These are phyloP conservation scores for Brachionus koreanus DNA, from an alignment of 1,140 invertebrate genomes.

Conservation along the genomic window DNA sequence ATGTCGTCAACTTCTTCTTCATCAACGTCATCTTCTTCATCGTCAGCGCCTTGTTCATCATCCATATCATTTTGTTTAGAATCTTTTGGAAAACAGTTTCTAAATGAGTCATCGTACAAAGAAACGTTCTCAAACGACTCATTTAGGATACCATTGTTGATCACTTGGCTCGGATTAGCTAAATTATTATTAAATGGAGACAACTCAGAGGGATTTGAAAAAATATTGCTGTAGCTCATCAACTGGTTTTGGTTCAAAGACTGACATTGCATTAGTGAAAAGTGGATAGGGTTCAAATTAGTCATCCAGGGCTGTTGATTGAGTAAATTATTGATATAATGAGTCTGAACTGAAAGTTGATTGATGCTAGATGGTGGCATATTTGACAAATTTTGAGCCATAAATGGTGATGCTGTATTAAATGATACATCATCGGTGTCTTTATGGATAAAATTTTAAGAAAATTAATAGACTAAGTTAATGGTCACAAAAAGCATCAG, in stretches of 20 bases:
- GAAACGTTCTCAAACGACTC: slow-evolving; percentile 15
- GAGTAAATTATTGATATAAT: slow-evolving; percentile 19
- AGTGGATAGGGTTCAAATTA: not conserved
- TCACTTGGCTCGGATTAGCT: not conserved
- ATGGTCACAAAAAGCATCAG: no score
- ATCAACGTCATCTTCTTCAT: not conserved
- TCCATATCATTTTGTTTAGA: not conserved
- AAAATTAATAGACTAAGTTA: no score
- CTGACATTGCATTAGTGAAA: not conserved
- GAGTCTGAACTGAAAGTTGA: not conserved
- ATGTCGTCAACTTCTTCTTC: not conserved
- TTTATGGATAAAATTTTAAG: not conserved
- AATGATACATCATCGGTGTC: slow-evolving; percentile 27
- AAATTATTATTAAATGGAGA: slow-evolving; percentile 12
- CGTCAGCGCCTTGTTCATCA: not conserved
- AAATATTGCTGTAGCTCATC: not conserved
- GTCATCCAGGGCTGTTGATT: not conserved
- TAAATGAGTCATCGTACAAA: not conserved
- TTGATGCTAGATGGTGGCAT: not conserved
- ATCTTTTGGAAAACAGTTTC: not conserved
- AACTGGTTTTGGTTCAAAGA: slow-evolving; percentile 2
- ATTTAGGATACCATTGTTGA: not conserved
- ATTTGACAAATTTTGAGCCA: not conserved
- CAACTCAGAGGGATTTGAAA: not conserved
- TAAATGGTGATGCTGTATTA: not conserved